Evolutionary conservation across 37 sponge, comb jelly and placozoan species (phyloP).

Genomic region (Hexactinellida sp.): DNA sequence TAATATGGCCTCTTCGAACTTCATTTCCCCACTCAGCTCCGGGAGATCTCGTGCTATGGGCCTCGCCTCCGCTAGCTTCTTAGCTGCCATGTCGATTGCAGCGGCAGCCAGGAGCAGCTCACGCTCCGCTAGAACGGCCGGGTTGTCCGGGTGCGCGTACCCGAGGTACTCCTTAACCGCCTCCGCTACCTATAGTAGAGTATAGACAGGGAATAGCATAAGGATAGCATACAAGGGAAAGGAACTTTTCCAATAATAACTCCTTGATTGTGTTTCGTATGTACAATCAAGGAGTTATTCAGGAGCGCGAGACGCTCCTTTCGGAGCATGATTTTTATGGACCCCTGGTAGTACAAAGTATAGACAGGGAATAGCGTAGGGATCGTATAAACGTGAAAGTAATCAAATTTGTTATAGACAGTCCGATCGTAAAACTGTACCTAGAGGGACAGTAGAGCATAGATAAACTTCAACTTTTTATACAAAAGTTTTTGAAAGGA

Average conservation of each 20-base stretch:
- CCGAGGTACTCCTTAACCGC: slow-evolving; percentile 21
- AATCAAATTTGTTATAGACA: too few species aligned
- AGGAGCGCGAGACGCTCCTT: too few species aligned
- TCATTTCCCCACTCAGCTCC: not conserved
- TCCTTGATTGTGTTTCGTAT: too few species aligned
- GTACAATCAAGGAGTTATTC: too few species aligned
- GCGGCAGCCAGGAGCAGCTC: slow-evolving; percentile 90
- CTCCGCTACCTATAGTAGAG: not conserved
- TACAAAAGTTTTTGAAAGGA: too few species aligned
- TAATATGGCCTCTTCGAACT: slow-evolving; percentile 88
- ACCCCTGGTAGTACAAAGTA: too few species aligned
- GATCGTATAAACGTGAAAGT: too few species aligned
- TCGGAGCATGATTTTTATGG: too few species aligned
- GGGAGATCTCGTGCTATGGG: slow-evolving; percentile 23
- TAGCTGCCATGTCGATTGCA: slow-evolving; percentile 87
- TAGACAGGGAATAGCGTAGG: not conserved
- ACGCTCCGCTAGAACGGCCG: slow-evolving; percentile 80
- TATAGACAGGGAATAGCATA: not conserved
- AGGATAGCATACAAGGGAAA: not conserved
- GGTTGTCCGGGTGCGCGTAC: slow-evolving; percentile 77
- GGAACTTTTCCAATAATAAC: too few species aligned
- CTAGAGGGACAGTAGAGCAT: too few species aligned
- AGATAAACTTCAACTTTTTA: too few species aligned
- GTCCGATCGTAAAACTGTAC: too few species aligned
- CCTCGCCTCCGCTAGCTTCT: slow-evolving; percentile 67